A percentile compares a stretch with the other conserved stretches of the same genome.
These are phyloP conservation scores for Leptocoma aspasia DNA, from an alignment of 2,113 vertebrate species.

Conservation along the genomic window DNA sequence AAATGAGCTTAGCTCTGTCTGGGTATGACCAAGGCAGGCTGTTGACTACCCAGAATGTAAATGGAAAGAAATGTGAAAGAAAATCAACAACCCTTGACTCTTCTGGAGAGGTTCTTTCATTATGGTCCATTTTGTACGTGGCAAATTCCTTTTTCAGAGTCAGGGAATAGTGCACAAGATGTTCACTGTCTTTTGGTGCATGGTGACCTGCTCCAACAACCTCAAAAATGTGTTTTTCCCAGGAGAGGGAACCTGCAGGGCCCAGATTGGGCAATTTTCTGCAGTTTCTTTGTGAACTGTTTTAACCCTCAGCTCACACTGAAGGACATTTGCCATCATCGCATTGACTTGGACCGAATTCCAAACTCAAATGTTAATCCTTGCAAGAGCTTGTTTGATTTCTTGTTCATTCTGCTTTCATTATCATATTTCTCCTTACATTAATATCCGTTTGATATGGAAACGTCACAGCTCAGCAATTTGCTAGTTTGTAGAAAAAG, in stretches of 20 bases:
- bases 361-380: neutral
- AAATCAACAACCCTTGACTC: neutral
- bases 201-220: neutral
- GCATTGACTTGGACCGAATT: neutral
- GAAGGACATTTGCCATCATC: neutral
- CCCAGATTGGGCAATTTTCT: neutral
- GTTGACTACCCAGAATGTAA: neutral
- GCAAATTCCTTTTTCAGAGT: neutral
- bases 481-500: neutral
- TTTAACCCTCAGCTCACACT: neutral
- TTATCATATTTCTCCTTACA: neutral
- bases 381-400: neutral
- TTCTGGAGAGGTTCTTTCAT: neutral
- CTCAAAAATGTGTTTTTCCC: neutral
- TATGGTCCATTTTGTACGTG: accelerated
- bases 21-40: neutral
- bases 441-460: neutral
- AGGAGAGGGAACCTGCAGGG: neutral
- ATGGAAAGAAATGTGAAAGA: neutral
- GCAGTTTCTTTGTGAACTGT: neutral
- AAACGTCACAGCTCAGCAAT: neutral
- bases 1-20: neutral
- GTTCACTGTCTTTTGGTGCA: neutral
- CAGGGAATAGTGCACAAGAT: neutral
- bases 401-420: neutral